Base-by-base conservation (phyloP, 2,888 invertebrate genomes). In the Melanostoma mellinum region DNA sequence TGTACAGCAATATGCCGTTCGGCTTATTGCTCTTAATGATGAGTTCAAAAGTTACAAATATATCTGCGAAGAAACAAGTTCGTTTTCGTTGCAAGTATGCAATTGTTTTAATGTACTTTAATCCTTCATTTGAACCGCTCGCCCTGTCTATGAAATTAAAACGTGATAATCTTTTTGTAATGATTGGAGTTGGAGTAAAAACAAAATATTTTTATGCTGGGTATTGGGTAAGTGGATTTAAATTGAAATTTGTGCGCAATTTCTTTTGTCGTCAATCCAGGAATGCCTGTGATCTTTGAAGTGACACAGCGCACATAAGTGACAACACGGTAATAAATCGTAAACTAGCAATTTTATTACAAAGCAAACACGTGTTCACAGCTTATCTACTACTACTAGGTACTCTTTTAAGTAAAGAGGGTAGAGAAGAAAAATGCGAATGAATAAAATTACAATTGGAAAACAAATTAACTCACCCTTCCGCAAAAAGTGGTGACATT, bases 331-430 rank as follows among this genome's bases (percentile, higher is more conserved):
- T 74, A 69, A 77, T 71, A 76, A 85, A 86, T 81, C 74, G 77
- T 72, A 78, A 87, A 86, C 79, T 86, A 80, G 82, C 77, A 84
- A 86, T 86, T 87, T 90, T 89, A 90, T 90, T 90, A 87, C 86
- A 88, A 89, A 88, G 86, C 87, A 89, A 90, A 87, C 90, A 90
- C 90, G 90, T 90, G 90, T 90, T 90, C 89, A 85, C 89, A 87
- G 88, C 89, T 88, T 86, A 87, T 86, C 86, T 30, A 58, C 56
- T 44, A 63, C 56, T 61, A 44, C 42, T 55, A 10, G 33, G 32
- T 10, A 1, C 61, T 61, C 4, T 8, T 20, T 52, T 52, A 35
- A 56, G 46, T 44, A 55, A 35, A 63, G 69, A 69, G 74, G 69
- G 69, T 73, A 63, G 63, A 53, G 60, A 71, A 78, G 74, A 48